Base-by-base conservation (phyloP, 2,113 vertebrate species). In the Gymnorhina tibicen region DNA sequence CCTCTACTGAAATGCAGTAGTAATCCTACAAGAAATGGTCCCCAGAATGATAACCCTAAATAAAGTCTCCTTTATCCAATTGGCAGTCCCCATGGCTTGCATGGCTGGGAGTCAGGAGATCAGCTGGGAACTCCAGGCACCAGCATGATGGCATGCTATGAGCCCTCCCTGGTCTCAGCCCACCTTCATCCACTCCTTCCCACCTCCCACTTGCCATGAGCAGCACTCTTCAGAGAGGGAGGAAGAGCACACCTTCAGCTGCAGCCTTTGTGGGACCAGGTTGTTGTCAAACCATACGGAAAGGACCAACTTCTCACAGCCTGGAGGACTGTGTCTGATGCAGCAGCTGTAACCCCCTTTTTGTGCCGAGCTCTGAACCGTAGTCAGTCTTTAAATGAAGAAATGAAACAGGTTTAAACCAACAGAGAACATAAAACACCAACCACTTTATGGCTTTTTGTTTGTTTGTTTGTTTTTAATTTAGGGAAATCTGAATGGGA, bases 131-230 rank as follows among this genome's bases (percentile, higher is more conserved):
- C 22, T 39, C 50, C 8, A 62, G 50, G n/a, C 24, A 68, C 10
- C 41, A 52, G 49, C 21, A 27, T 0, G 2, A 6, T 33, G 50
- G 17, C 7, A 3, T 26, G n/a, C 22, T 37, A 13, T 0, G 4
- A 94, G 24, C 10, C 28, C n/a, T 80, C 63, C 46, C 28, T 27
- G 28, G 18, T 24, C n/a, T 66, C 59, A 60, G n/a, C 46, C 22
- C 41, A 32, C 24, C 27, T 64, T 60, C n/a, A 13, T 23, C 37
- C 6, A 1, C 41, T 41, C 37, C n/a, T 86, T 93, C 59, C 53
- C 2, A 0, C 53, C 46, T 66, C 37, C 37, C 0, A 1, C 8
- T 47, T 8, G 35, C 21, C n/a, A 4, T 30, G 49, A 83, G 9
- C 19, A 21, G 19, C 11, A 4, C 37, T 24, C 30, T 63, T 41